Base-by-base conservation (phyloP, 2,888 invertebrate species). In the Scaptomyza cyrtandrae region DNA sequence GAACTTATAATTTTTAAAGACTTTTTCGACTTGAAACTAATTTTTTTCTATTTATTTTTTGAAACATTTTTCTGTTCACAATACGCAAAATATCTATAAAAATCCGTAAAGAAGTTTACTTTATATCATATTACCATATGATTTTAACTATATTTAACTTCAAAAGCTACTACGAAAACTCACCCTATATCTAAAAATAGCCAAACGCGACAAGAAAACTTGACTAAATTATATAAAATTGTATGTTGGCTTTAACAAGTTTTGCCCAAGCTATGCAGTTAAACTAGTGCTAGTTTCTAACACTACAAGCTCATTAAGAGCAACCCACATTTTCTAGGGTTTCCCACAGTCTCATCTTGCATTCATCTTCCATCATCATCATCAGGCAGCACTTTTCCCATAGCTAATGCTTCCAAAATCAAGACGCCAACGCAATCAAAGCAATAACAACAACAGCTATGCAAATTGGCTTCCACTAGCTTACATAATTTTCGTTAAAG, bases 271-370 rank as follows among this genome's bases (percentile, higher is more conserved):
- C 16, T 7, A 19, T 10, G 5, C 24, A 19, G 19, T 19, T 31
- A 44, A 44, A 63, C 66, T 50, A 44, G 49, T 19, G 16, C 37
- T 52, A 37, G 35, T 19, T 11, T n/a, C 57, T 37, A 57, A 72
- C 48, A 76, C 83, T 59, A 73, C 80, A 67, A 86, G 84, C 87
- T 83, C 81, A 82, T 88, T 88, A 83, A 61, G 74, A 88, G 71
- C 74, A 80, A 71, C 83, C 83, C 66, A 86, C 83, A 84, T 74
- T 84, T 77, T 58, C 62, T 84, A 78, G 65, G 85, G 85, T 86
- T 83, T 83, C 89, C 83, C 83, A 83, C 83, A 83, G 87, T 80
- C 71, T 80, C 81, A 80, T 71, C 19, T n/a, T 35, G 6, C 19
- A 19, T 19, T 35, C 66, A 39, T 46, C 16, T 54, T 57, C 67